phyloP scores from a whole-genome alignment of 2,113 vertebrate species.

The Cacatua alba region DNA sequence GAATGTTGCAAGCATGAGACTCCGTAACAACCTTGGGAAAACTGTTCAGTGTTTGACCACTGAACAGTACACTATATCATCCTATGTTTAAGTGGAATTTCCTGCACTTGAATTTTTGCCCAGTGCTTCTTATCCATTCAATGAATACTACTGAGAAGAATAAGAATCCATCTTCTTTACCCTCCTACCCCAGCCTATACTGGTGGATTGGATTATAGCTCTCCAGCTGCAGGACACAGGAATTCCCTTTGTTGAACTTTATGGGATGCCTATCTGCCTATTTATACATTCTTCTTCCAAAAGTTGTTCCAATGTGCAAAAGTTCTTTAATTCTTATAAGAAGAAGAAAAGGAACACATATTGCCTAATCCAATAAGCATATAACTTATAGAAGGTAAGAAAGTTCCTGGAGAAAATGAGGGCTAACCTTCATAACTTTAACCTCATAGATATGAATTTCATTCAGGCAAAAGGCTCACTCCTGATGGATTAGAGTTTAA shows the following conservation, averaged over 20 bases:
- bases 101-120: neutral
- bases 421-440: neutral
- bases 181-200: neutral
- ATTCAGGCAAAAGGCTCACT: slow-evolving; percentile 15
- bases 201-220: neutral
- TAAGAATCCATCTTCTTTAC: neutral
- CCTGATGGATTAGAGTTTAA: neutral
- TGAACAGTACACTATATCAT: neutral
- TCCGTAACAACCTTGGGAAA: neutral
- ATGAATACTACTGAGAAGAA: neutral
- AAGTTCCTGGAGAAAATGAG: neutral
- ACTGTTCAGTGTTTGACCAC: neutral
- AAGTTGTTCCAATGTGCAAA: neutral
- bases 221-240: neutral
- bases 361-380: neutral
- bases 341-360: neutral
- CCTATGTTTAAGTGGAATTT: neutral
- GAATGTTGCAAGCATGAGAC: neutral
- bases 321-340: neutral
- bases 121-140: neutral
- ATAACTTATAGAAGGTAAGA: neutral
- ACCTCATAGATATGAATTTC: neutral
- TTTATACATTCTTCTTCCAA: neutral
- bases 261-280: neutral
- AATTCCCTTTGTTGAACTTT: neutral